These are phyloP conservation scores for Corynorhinus townsendii DNA, from an alignment of 2,113 vertebrate species.

Conservation along the genomic window DNA sequence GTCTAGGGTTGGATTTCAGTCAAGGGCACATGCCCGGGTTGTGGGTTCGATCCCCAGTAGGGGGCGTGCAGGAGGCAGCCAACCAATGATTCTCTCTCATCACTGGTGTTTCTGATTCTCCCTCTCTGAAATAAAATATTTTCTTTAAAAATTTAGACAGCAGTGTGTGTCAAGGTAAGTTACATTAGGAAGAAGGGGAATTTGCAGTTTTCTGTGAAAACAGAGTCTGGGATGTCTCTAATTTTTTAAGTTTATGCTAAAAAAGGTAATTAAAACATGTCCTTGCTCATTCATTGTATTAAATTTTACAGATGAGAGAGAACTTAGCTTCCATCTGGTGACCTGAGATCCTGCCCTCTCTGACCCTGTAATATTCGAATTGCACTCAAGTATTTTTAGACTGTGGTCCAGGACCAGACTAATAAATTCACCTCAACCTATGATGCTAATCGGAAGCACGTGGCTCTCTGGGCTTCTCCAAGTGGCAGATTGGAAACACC, in stretches of 20 bases:
- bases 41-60: no score
- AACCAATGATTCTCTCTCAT: neutral
- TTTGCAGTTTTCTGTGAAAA: neutral
- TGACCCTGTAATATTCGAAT: neutral
- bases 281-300: neutral
- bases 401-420: neutral
- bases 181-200: neutral
- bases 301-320: neutral
- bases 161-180: neutral
- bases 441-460: neutral
- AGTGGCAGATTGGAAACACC: neutral
- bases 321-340: neutral
- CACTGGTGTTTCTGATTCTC: neutral
- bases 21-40: no score
- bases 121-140: neutral
- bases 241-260: neutral
- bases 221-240: neutral
- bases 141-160: neutral
- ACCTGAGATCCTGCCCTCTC: neutral
- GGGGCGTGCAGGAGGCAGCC: no score
- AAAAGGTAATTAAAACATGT: neutral
- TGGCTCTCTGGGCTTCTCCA: neutral
- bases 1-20: no score
- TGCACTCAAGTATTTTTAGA: neutral
- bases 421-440: neutral